Base-by-base conservation (phyloP, 2,888 invertebrate genomes). In the Andrena hattorfiana region DNA sequence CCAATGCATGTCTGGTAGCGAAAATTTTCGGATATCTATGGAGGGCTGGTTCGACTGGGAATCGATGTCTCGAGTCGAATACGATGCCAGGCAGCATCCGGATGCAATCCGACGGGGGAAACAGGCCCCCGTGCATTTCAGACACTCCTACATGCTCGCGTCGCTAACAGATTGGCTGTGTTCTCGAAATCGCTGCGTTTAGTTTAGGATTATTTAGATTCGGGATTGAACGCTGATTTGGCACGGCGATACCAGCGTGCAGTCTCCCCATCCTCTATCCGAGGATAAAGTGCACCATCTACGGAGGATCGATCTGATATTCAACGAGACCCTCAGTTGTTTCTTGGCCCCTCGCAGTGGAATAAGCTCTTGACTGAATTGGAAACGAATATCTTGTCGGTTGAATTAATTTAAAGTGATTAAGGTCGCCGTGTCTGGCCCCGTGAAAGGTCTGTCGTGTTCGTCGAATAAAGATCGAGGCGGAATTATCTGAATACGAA, bases 41-140 rank as follows among this genome's bases (percentile, higher is more conserved):
- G 56, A 56, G 10, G 63, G 67, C 62, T 81, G 78, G 78, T 77
- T 81, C 78, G 42, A 81, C 32, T n/a, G 71, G 23, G 67, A 81
- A 78, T 81, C 81, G 78, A 81, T 81, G 81, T 81, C 78, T 78
- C 81, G 78, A 77, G 78, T 72, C 72, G 81, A 56, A 59, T 56
- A 20, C 78, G 81, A 78, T 77, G 77, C 77, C 77, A 77, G 77
- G 77, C 23, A 74, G 54, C 42, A 42, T 6, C 56, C 20, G 23
- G 59, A 13, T 49, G 49, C 77, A 62, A 80, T 80, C 80, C 51
- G 10, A 56, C 10, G 10, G 69, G 16, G 59, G 66, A 51, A 70
- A 80, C 80, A 67, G 77, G 62, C 62, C 67, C 23, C 71, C 20
- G 0, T 63, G 56, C 35, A 72, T 81, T 72, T 81, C 66, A 56